phyloP scores from a whole-genome alignment of 2,113 vertebrate species.

The Anseranas semipalmata region DNA sequence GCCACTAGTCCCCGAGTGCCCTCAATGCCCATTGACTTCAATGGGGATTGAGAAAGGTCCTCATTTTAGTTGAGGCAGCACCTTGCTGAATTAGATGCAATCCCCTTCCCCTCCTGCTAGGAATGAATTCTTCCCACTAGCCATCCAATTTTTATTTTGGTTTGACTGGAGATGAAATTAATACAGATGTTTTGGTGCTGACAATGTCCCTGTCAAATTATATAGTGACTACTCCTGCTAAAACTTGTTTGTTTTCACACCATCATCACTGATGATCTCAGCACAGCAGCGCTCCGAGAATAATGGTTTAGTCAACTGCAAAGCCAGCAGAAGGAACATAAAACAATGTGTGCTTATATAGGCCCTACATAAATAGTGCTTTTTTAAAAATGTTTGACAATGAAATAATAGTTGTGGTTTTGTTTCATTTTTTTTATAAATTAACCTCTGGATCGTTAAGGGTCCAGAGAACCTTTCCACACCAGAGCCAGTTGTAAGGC shows the following conservation, averaged over 20 bases:
- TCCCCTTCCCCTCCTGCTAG: not conserved
- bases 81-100: not conserved
- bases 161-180: slow-evolving; percentile 66
- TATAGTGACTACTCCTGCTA: slow-evolving; percentile 67
- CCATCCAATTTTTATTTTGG: slow-evolving; percentile 21
- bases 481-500: not conserved
- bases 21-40: not conserved
- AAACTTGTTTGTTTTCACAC: slow-evolving; percentile 73
- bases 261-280: slow-evolving; percentile 69
- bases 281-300: slow-evolving; percentile 34
- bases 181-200: slow-evolving; percentile 59
- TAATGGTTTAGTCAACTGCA: slow-evolving; percentile 70
- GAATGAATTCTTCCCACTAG: not conserved
- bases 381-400: slow-evolving; percentile 68
- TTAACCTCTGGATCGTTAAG: slow-evolving; percentile 33
- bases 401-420: slow-evolving; percentile 67
- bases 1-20: not conserved
- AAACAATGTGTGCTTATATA: slow-evolving; percentile 72
- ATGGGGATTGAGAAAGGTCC: not conserved
- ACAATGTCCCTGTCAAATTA: slow-evolving; percentile 72
- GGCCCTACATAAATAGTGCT: slow-evolving; percentile 73
- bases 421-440: slow-evolving; percentile 29
- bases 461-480: not conserved
- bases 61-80: not conserved
- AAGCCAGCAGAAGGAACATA: slow-evolving; percentile 68